Evolutionary conservation across 2,888 invertebrate genomes (phyloP), one percentile per base, ranked within the genome.

Genomic region (Eupithecia dodoneata): DNA sequence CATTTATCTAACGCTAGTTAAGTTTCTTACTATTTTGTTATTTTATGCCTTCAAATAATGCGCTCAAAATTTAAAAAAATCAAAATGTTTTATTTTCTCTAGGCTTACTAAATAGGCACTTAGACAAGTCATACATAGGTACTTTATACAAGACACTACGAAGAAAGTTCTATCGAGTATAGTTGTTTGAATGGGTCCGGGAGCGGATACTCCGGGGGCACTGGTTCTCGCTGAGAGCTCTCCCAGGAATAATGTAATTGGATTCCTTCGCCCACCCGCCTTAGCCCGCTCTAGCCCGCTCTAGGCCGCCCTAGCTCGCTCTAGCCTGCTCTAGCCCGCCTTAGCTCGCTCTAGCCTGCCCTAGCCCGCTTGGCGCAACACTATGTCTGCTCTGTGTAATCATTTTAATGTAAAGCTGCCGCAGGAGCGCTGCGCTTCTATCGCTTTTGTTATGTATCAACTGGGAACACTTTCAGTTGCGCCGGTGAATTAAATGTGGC

Each of bases 181-280:
- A 49, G 49, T 49, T 49, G 49, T 49, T 49, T 4, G 49, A 49
- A 49, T 49, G 49, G 49, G 13, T 49, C 47, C 49, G 49, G 13
- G 49, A 13, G 4, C 13, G 44, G 55, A 75, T 72, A 49, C 47
- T 7, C 18, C 49, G 49, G 13, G 12, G 13, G 49, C 49, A 13
- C 13, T 4, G 13, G 12, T 49, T 13, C 49, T 13, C 49, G 49
- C 49, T 13, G 49, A 65, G 41, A n/a, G 18, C 59, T 30, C 41
- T 65, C 65, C 41, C 5, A 30, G 65, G 65, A 72, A 67, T 65
- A 73, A 55, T 71, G 65, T 79, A 80, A 77, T 73, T 77, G 73
- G 72, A 80, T 77, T 67, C 67, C 55, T 67, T 65, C 49, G 49
- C 49, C 49, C 45, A 7, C 45, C 45, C 7, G 45, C 45, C 6